Evolutionary conservation across 1,140 invertebrate genomes (phyloP).

Genomic region (Gerris buenoi): DNA sequence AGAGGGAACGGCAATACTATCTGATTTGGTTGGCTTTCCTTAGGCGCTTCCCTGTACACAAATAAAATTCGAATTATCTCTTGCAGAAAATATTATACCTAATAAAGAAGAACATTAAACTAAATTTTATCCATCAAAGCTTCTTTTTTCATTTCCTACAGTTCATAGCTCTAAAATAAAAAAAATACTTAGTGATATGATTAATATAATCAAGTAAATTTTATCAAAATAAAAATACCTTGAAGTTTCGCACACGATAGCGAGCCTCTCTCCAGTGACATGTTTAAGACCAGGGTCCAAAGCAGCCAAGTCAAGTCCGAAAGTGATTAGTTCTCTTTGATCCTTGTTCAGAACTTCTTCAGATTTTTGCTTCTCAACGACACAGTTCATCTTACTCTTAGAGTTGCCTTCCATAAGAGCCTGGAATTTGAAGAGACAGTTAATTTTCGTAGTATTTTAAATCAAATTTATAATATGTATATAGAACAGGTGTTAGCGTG

Average conservation of each 20-base stretch:
- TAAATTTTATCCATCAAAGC: too few relatives aligned
- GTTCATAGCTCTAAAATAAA: too few relatives aligned
- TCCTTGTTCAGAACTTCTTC: slow-evolving; percentile 63
- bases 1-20: too few relatives aligned
- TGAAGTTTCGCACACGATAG: slow-evolving; percentile 72
- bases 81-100: background rate
- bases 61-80: background rate
- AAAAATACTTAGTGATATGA: background rate
- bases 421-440: too few relatives aligned
- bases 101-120: background rate
- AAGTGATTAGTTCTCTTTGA: slow-evolving; percentile 42
- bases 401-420: slow-evolving; percentile 57
- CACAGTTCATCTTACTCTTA: slow-evolving; percentile 66
- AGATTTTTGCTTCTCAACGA: slow-evolving; percentile 66
- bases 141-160: too few relatives aligned
- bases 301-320: slow-evolving; percentile 46
- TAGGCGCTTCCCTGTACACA: slow-evolving; percentile 17
- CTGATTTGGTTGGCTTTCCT: too few relatives aligned
- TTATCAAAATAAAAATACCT: too few relatives aligned
- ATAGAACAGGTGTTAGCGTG: too few relatives aligned
- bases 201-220: background rate
- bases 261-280: slow-evolving; percentile 65
- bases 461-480: too few relatives aligned
- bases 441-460: too few relatives aligned
- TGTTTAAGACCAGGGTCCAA: slow-evolving; percentile 54